These are phyloP conservation scores for Mus pahari DNA, from an alignment of 2,113 vertebrate species.

Conservation along the genomic window DNA sequence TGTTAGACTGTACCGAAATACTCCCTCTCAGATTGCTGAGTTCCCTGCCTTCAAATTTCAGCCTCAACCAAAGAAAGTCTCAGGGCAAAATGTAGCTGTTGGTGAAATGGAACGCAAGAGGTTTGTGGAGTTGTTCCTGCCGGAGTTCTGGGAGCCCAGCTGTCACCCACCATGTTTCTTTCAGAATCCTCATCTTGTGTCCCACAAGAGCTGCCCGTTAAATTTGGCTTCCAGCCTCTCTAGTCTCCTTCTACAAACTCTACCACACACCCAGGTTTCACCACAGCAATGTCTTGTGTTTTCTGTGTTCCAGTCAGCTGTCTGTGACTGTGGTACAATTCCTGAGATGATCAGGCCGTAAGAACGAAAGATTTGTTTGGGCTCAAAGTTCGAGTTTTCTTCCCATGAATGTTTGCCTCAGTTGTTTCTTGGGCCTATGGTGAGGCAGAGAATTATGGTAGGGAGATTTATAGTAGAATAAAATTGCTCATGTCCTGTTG, in stretches of 20 bases:
- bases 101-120: too few relatives aligned
- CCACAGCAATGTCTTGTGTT: background rate
- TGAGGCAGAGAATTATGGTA: background rate
- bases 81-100: background rate
- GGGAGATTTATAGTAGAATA: too few relatives aligned
- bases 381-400: background rate
- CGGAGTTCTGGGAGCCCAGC: background rate
- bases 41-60: background rate
- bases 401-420: background rate
- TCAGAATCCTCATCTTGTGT: background rate
- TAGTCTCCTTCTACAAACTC: background rate
- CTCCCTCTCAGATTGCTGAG: background rate
- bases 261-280: background rate
- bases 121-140: too few relatives aligned
- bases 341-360: background rate
- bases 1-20: background rate
- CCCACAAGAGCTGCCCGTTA: background rate
- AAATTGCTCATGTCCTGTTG: background rate
- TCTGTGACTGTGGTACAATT: background rate
- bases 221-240: background rate
- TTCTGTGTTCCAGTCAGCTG: background rate
- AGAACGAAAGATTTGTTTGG: background rate
- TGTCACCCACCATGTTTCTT: too few relatives aligned
- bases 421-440: background rate
- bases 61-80: background rate